These are phyloP conservation scores for Dasypus novemcinctus DNA, from an alignment of 2,113 vertebrate species.

Conservation along the genomic window DNA sequence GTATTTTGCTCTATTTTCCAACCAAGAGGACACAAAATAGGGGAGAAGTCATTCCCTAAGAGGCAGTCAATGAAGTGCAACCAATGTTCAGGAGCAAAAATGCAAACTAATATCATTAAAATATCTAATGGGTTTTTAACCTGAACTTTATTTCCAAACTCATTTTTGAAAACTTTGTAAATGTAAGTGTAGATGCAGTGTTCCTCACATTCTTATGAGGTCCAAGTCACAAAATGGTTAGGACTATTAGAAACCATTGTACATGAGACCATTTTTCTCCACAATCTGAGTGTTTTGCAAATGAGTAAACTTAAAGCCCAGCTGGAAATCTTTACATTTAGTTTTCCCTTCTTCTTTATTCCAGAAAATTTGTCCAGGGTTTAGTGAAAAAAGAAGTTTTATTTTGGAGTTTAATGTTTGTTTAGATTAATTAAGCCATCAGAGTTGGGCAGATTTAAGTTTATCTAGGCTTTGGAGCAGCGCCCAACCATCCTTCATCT, in stretches of 20 bases:
- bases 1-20: not conserved
- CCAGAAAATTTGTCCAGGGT: not conserved
- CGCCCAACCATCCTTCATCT: not conserved
- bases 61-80: not conserved
- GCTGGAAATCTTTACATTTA: not conserved
- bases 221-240: not conserved
- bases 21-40: not conserved
- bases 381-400: not conserved
- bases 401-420: not conserved
- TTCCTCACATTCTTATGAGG: constrained; percentile 15
- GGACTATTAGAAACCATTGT: not conserved
- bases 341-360: not conserved
- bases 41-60: not conserved
- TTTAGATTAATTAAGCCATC: not conserved
- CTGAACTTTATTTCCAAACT: not conserved
- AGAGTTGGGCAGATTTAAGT: not conserved
- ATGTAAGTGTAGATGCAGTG: not conserved
- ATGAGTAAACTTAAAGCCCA: not conserved
- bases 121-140: not conserved
- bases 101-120: not conserved
- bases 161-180: not conserved
- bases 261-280: not conserved
- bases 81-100: not conserved
- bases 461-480: not conserved
- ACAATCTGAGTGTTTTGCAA: not conserved